Percentiles rank a stretch among this genome's conserved stretches.
phyloP scores from a whole-genome alignment of 2,797 vertebrate genomes.

The Chanos chanos region DNA sequence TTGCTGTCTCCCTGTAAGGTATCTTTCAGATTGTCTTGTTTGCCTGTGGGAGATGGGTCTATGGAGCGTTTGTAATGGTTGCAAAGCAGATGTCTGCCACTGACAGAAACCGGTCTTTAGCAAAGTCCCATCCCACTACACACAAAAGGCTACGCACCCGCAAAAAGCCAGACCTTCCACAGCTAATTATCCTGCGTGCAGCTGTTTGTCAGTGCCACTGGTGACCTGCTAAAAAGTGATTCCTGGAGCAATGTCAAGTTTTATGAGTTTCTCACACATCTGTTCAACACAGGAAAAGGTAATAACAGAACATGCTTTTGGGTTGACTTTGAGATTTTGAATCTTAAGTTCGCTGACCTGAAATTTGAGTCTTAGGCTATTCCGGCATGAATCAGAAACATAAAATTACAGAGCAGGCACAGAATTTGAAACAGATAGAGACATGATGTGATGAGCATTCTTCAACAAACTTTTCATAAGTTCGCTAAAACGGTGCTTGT shows the following conservation, averaged over 20 bases:
- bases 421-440: no score
- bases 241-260: constrained; percentile 50
- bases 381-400: no score
- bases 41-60: constrained; percentile 31
- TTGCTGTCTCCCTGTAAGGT: not conserved
- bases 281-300: no score
- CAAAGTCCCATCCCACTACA: constrained; percentile 42
- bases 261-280: no score
- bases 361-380: no score
- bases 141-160: constrained; percentile 46
- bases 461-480: no score
- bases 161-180: constrained; percentile 52
- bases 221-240: constrained; percentile 53
- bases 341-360: no score
- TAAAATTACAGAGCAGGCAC: no score
- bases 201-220: constrained; percentile 64
- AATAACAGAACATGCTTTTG: no score
- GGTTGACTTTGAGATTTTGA: no score
- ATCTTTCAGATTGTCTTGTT: constrained; percentile 39
- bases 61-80: constrained; percentile 54
- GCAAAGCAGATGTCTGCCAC: constrained; percentile 61
- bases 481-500: no score
- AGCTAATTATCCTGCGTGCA: constrained; percentile 53
- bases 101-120: constrained; percentile 37
- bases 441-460: no score